These are phyloP conservation scores for Euwallacea fornicatus DNA, from an alignment of 1,140 invertebrate genomes.

Conservation along the genomic window DNA sequence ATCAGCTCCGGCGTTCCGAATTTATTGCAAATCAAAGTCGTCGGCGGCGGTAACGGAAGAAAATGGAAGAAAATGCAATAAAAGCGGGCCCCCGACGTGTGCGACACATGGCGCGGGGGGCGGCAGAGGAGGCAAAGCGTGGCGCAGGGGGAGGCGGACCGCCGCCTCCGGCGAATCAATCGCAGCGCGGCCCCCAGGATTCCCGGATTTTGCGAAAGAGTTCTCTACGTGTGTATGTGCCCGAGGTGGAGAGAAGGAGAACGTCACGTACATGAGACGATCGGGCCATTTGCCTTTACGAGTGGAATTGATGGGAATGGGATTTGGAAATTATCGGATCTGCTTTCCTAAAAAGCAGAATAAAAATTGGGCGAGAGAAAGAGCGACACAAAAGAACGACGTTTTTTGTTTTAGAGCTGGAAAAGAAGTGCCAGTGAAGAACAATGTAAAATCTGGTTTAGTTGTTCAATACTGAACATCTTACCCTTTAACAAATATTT, in stretches of 20 bases:
- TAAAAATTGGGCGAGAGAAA: not conserved
- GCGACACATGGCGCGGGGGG: slow-evolving; percentile 33
- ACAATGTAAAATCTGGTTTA: too few relatives aligned
- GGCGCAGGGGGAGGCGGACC: slow-evolving; percentile 11
- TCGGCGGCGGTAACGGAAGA: slow-evolving; percentile 24
- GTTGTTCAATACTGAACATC: too few relatives aligned
- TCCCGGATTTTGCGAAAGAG: slow-evolving; percentile 28
- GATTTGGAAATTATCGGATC: not conserved
- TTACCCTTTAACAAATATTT: too few relatives aligned
- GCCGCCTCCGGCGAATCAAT: slow-evolving; percentile 5
- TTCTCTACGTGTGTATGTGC: slow-evolving; percentile 1
- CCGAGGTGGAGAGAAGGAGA: slow-evolving; percentile 8
- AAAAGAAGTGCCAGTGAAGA: not conserved
- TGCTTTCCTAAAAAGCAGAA: not conserved
- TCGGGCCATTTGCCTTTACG: not conserved
- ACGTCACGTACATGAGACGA: slow-evolving; percentile 12
- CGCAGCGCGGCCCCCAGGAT: slow-evolving; percentile 24
- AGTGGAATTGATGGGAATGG: slow-evolving; percentile 7
- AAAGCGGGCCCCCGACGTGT: slow-evolving; percentile 19
- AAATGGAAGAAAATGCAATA: slow-evolving; percentile 38
- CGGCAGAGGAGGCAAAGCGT: slow-evolving; percentile 19
- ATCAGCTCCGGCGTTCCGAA: slow-evolving; percentile 11
- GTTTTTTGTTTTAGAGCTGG: not conserved
- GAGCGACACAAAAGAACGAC: not conserved
- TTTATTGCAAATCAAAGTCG: slow-evolving; percentile 38